Evolutionary conservation across 1,140 invertebrate genomes (phyloP).

Genomic region (Prorops nasuta): DNA sequence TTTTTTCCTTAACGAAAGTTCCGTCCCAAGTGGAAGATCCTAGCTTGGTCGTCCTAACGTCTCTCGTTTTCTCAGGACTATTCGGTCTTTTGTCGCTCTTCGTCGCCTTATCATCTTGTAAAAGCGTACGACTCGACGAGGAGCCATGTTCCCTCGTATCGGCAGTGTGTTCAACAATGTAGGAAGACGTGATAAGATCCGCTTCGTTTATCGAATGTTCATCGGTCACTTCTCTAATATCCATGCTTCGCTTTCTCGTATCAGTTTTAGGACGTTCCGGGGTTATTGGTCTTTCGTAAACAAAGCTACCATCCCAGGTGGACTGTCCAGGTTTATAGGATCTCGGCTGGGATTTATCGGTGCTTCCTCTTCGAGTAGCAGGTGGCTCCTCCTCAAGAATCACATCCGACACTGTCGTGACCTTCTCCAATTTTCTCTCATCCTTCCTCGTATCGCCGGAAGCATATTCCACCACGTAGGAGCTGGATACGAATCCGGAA

Average conservation of each 20-base stretch:
- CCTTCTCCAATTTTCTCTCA: constrained; percentile 24
- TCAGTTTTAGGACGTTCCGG: neutral
- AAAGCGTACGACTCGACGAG: too few relatives aligned
- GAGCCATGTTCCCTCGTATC: too few relatives aligned
- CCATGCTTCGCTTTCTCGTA: constrained; percentile 10
- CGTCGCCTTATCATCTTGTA: neutral
- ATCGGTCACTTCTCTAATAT: constrained; percentile 42
- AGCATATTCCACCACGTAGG: constrained; percentile 27
- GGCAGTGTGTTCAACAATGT: constrained; percentile 44
- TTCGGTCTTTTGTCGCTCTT: constrained; percentile 5
- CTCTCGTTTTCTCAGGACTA: constrained; percentile 17
- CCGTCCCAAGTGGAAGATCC: constrained; percentile 42
- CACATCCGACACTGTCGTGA: constrained; percentile 20
- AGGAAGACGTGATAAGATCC: constrained; percentile 35
- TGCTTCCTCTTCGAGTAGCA: neutral
- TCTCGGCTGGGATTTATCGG: neutral
- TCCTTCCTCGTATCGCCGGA: constrained; percentile 14
- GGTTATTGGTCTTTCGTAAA: constrained; percentile 15
- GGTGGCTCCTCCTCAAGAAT: constrained; percentile 22
- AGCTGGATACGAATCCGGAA: constrained; percentile 15
- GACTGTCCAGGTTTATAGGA: constrained; percentile 30
- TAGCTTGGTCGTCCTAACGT: constrained; percentile 15
- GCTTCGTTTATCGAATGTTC: constrained; percentile 48
- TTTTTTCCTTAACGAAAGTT: constrained; percentile 27
- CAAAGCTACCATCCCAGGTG: constrained; percentile 40